phyloP scores from a whole-genome alignment of 2,113 vertebrate genomes.

The Forbesichthys papilliferus region DNA sequence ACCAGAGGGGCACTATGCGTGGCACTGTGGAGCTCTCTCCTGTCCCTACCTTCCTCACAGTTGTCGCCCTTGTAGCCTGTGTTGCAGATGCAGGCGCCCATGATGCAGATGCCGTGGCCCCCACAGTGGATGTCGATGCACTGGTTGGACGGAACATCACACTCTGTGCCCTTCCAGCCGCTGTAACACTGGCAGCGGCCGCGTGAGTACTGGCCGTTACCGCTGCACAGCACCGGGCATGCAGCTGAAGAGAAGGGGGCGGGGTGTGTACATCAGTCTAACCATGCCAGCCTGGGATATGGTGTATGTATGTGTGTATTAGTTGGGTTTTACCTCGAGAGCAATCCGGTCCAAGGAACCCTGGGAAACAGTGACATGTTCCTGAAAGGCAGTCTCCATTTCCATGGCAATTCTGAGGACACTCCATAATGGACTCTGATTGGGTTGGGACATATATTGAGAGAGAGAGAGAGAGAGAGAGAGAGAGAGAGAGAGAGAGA shows the following conservation, averaged over 20 bases:
- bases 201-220: constrained; percentile 95
- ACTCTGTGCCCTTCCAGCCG: constrained; percentile 97
- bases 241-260: constrained; percentile 76
- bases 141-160: constrained; percentile 90
- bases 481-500: constrained; percentile 8
- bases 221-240: constrained; percentile 94
- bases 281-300: no score
- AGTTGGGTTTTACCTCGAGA: constrained; percentile 84
- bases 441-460: constrained; percentile 4
- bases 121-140: constrained; percentile 94
- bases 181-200: constrained; percentile 98
- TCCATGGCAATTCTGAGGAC: constrained; percentile 98
- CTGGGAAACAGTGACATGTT: constrained; percentile 97
- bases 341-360: constrained; percentile 96
- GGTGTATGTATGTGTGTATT: background rate
- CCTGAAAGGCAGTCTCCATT: constrained; percentile 98
- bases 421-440: constrained; percentile 96
- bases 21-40: background rate
- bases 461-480: constrained; percentile 1
- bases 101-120: constrained; percentile 93
- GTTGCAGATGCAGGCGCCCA: constrained; percentile 94
- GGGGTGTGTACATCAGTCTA: background rate
- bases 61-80: constrained; percentile 95
- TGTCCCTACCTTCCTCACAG: constrained; percentile 91
- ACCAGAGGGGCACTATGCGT: no score